A percentile compares a stretch with the other conserved stretches of the same genome.
Conservation (phyloP, 2,888 invertebrate species). For the Euproctis similis region DNA sequence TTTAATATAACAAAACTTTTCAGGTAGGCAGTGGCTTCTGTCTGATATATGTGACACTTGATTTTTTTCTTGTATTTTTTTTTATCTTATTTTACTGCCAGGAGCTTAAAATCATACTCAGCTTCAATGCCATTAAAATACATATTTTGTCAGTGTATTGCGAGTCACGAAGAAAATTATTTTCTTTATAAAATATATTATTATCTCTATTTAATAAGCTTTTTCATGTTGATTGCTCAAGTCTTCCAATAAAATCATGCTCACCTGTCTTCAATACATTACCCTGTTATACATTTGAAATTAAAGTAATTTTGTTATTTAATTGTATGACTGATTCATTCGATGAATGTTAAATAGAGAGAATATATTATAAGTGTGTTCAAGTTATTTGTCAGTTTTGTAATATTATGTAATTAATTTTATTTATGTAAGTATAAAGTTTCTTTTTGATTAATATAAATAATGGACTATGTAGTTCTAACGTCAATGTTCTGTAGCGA, state of each 20-base stretch:
- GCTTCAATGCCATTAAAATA: conserved; percentile 23
- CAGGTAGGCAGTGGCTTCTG: no score
- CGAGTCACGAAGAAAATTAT: conserved; percentile 20
- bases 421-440: no score
- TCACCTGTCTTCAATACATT: conserved; percentile 31
- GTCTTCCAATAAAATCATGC: conserved; percentile 57
- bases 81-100: no score
- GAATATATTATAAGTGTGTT: conserved; percentile 39
- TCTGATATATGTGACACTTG: no score
- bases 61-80: no score
- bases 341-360: conserved; percentile 21
- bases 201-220: no score
- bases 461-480: no score
- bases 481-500: no score
- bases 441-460: no score
- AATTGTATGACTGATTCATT: conserved; percentile 29
- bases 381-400: conserved; percentile 19
- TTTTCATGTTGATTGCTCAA: conserved; percentile 42
- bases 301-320: conserved; percentile 12
- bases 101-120: conserved; percentile 1
- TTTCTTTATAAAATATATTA: conserved; percentile 15
- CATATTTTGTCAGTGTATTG: conserved; percentile 3
- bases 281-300: conserved; percentile 9
- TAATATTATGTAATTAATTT: no score
- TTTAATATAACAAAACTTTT: no score